Conservation (phyloP, 2,113 vertebrate genomes). For the Paralichthys olivaceus region DNA sequence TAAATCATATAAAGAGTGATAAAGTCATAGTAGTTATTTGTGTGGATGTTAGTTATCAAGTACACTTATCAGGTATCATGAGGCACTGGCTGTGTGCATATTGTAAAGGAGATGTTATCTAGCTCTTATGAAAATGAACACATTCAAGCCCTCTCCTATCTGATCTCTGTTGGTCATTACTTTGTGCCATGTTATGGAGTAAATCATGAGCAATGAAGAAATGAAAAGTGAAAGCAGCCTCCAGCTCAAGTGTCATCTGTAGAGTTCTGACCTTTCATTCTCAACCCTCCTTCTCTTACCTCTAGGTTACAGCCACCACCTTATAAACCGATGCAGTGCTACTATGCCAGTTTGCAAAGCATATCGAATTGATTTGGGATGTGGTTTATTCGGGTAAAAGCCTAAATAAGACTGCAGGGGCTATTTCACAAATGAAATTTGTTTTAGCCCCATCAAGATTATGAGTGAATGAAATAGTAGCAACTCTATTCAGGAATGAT, state of each 20-base stretch:
- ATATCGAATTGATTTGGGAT: slow-evolving; percentile 49
- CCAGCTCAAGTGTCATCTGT: slow-evolving; percentile 12
- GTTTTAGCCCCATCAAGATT: slow-evolving; percentile 26
- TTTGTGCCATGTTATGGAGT: not conserved
- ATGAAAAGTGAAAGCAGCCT: slow-evolving; percentile 1
- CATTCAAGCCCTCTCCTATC: not conserved
- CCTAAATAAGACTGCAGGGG: slow-evolving; percentile 33
- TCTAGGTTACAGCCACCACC: slow-evolving; percentile 3
- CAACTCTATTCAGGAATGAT: slow-evolving; percentile 14
- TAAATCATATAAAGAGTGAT: too few species aligned
- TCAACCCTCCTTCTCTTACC: slow-evolving; percentile 14
- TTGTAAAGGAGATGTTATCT: too few species aligned
- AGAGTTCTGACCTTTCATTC: slow-evolving; percentile 26
- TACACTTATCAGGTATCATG: too few species aligned
- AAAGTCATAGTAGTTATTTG: too few species aligned
- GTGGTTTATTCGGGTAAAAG: slow-evolving; percentile 42
- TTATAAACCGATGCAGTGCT: slow-evolving; percentile 25
- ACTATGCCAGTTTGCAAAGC: slow-evolving; percentile 37
- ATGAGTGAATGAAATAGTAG: slow-evolving; percentile 7
- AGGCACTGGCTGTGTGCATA: too few species aligned
- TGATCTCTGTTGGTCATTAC: not conserved
- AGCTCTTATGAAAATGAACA: too few species aligned
- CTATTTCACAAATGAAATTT: slow-evolving; percentile 36
- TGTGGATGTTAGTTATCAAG: too few species aligned
- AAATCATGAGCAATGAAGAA: slow-evolving; percentile 4